Evolutionary conservation across 2,113 vertebrate species (phyloP).

Genomic region (Ctenomys sociabilis): DNA sequence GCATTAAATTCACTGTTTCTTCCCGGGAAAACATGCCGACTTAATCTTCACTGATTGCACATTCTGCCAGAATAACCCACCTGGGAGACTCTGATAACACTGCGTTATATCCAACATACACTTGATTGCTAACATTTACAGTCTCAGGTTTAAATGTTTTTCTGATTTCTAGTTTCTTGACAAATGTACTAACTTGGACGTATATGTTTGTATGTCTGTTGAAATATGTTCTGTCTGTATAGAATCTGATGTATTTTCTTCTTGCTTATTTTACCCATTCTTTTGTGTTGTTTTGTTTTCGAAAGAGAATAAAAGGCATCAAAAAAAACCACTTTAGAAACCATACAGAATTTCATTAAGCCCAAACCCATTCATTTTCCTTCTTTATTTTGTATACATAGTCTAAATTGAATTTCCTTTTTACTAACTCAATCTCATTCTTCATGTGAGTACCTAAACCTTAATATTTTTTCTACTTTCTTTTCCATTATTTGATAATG

Average conservation of each 20-base stretch:
- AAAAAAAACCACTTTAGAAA: no score
- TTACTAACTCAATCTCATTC: not conserved
- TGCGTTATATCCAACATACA: not conserved
- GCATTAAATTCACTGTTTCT: rapidly evolving
- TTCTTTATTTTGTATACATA: not conserved
- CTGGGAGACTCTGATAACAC: not conserved
- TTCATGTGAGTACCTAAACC: not conserved
- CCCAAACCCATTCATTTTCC: not conserved
- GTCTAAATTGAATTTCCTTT: not conserved
- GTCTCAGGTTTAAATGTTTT: not conserved
- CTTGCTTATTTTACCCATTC: not conserved
- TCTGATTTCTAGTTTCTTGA: not conserved
- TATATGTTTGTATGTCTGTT: not conserved
- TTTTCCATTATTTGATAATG: not conserved
- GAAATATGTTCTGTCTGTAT: not conserved
- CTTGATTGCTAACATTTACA: not conserved
- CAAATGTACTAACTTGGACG: not conserved
- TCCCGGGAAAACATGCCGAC: not conserved
- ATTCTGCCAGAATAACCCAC: not conserved
- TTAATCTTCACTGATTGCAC: not conserved
- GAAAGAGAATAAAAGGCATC: no score
- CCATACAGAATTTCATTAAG: no score
- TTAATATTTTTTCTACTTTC: not conserved
- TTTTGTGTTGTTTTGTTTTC: not conserved
- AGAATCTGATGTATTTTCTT: not conserved